Base-by-base conservation (phyloP, 2,113 vertebrate genomes). In the Pelobates fuscus region DNA sequence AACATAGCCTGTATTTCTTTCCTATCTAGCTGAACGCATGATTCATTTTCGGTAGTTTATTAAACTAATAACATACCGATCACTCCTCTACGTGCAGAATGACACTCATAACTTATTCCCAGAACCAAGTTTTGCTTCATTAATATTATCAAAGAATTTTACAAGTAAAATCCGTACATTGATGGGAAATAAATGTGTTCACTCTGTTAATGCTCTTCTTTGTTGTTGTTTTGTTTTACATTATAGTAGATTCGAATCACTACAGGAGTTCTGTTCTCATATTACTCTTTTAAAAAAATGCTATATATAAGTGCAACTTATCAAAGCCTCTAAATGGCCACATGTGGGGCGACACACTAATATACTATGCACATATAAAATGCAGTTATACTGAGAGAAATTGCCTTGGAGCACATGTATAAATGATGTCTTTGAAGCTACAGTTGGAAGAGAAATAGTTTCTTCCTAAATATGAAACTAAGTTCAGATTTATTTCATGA, bases 341-440 rank as follows among this genome's bases (percentile, higher is more conserved):
- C 46, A 52, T 41, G 37, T 8, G n/a, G n/a, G 37, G 7, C 14
- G 11, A 52, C 4, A 5, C 18, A n/a, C 1, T 52, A n/a, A 52
- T 52, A 17, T 14, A n/a, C 10, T 52, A 52, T 52, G 46, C 46
- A 52, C 46, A 52, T 15, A 17, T 11, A 52, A 52, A 52, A 52
- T 52, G 1, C 17, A 52, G 46, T 52, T 18, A 52, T 41, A 41
- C 7, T 41, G 37, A 12, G 37, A 41, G 7, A 41, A 41, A 41
- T 52, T 52, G 46, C 46, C 46, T 52, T 52, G 18, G 46, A 52
- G 46, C 46, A 52, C 46, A 52, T 52, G 46, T 52, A 52, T 52
- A 52, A 52, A 52, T 52, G 12, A 52, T 52, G 46, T 17, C 46
- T 52, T 52, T 52, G 46, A 52, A 52, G 46, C 11, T n/a, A 15